Evolutionary conservation across 2,888 invertebrate species (phyloP), one percentile per base, ranked within the genome.

Genomic region (Esperia sulphurella): DNA sequence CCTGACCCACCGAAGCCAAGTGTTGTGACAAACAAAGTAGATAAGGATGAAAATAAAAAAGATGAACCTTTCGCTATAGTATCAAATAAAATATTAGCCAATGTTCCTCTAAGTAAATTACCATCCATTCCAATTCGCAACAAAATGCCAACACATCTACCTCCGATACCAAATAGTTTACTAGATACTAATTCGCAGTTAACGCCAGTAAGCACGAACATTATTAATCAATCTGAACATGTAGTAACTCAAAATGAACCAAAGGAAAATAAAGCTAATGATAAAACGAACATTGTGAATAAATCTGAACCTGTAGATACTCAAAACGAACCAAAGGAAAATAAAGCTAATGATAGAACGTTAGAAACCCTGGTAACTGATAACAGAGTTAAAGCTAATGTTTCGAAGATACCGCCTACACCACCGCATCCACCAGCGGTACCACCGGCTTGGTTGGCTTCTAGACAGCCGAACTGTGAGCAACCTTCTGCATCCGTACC

Each of bases 391-490:
- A 66, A 61, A 50, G 57, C 46, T 43, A 58, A 56, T 53, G 50
- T 41, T 71, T 7, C 40, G 14, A 43, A 48, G 13, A 41, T 41
- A 14, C 14, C 61, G 46, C 63, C 66, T 49, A 69, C 71, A 31
- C 73, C 75, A 43, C 79, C 81, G 31, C 75, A 74, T 49, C 87
- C 86, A 29, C 89, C 89, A 39, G 83, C 82, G 8, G 89, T 89
- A 35, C 89, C 89, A 8, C 55, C 83, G 29, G 75, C 89, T 47
- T 89, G 89, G 89, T 61, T 88, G 52, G 68, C 75, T 41, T 59
- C 68, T 14, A 75, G 70, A 63, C 60, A 63, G 14, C 53, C 65
- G 39, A 55, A 58, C 52, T 51, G 55, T 63, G 64, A 71, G 42
- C 52, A 54, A 57, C 56, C 62, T 52, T 71, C 57, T 65, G 55